Evolutionary conservation across 2,888 invertebrate species (phyloP).

Genomic region (Drosophila prolongata): DNA sequence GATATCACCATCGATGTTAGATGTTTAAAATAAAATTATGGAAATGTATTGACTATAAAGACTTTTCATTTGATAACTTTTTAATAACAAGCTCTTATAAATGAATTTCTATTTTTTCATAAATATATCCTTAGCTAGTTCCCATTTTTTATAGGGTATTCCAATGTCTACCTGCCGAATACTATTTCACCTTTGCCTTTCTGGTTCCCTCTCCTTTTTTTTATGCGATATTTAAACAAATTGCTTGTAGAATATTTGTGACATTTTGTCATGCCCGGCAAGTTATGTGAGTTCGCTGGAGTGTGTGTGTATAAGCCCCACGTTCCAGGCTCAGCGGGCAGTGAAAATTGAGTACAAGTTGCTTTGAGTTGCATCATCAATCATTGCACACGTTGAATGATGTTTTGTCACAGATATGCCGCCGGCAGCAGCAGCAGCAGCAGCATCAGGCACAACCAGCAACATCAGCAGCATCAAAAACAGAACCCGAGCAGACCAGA

Average conservation of each 20-base stretch:
- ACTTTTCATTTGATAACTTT: too few relatives aligned
- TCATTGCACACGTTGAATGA: conserved; percentile 80
- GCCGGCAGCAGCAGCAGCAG: conserved; percentile 38
- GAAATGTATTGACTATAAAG: too few relatives aligned
- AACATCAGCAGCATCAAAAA: conserved; percentile 26
- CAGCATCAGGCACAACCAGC: conserved; percentile 14
- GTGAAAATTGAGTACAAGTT: conserved; percentile 81
- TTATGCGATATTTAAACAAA: conserved; percentile 81
- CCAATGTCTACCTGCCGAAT: background rate
- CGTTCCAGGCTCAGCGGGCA: conserved; percentile 56
- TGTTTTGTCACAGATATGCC: conserved; percentile 80
- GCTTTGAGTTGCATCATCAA: conserved; percentile 79
- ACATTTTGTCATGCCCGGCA: conserved; percentile 74
- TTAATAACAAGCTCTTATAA: too few relatives aligned
- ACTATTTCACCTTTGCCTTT: conserved; percentile 9
- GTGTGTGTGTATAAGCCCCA: conserved; percentile 30
- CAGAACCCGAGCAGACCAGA: conserved; percentile 33
- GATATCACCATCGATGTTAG: too few relatives aligned
- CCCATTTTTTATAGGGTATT: conserved; percentile 10
- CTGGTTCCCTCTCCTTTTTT: conserved; percentile 35
- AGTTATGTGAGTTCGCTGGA: conserved; percentile 40
- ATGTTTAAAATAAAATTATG: too few relatives aligned
- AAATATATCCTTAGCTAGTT: too few relatives aligned
- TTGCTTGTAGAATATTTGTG: conserved; percentile 81
- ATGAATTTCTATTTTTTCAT: too few relatives aligned